phyloP scores from a whole-genome alignment of 2,797 vertebrate genomes.

The Sciurus carolinensis region DNA sequence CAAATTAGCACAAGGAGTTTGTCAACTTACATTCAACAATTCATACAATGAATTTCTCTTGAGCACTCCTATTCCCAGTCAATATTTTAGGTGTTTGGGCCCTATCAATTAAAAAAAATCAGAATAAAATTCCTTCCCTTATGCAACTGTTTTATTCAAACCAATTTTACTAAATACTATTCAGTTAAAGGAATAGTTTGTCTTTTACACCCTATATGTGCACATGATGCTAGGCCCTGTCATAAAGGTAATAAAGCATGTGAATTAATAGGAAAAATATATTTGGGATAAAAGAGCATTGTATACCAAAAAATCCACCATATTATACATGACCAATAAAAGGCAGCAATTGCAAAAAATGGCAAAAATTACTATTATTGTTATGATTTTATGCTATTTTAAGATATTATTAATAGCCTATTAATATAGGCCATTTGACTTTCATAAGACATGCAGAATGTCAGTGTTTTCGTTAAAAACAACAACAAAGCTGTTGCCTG shows the following conservation, averaged over 20 bases:
- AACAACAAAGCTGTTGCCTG: neutral
- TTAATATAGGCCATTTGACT: neutral
- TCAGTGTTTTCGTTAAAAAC: neutral
- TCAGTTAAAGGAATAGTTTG: neutral
- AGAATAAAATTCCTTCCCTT: neutral
- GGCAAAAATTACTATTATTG: neutral
- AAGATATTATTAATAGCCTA: neutral
- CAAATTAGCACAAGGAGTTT: accelerated
- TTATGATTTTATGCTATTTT: constrained; percentile 1
- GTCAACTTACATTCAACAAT: constrained; percentile 13
- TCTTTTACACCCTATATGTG: neutral
- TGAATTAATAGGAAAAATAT: constrained; percentile 21
- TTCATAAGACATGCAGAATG: neutral
- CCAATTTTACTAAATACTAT: neutral
- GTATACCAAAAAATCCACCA: neutral
- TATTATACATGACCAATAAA: neutral
- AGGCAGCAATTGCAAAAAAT: constrained; percentile 19
- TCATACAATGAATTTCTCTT: neutral
- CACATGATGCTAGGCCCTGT: neutral
- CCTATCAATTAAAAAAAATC: neutral
- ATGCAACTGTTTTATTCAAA: neutral
- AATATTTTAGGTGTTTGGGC: neutral
- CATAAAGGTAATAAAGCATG: neutral
- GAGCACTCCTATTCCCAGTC: neutral
- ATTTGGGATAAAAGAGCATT: neutral